phyloP scores from a whole-genome alignment of 2,797 vertebrate genomes.

The Tachyglossus aculeatus region DNA sequence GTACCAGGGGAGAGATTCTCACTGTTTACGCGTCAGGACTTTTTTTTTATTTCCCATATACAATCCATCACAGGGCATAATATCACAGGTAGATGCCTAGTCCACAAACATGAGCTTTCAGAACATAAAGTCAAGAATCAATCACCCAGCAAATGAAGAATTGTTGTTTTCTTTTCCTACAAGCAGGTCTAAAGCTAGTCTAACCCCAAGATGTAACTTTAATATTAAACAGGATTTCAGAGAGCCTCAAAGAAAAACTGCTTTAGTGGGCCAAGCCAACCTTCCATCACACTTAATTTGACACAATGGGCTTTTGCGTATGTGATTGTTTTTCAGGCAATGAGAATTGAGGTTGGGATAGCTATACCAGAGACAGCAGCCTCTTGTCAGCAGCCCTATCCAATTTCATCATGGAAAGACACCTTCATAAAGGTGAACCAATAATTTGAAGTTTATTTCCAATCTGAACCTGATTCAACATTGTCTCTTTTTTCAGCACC shows the following conservation, averaged over 20 bases:
- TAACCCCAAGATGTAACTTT: slow-evolving; percentile 67
- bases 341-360: accelerated
- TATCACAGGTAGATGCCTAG: slow-evolving; percentile 9
- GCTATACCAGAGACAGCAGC: neutral
- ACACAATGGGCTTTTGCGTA: neutral
- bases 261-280: neutral
- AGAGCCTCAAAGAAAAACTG: slow-evolving; percentile 28
- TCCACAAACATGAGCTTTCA: neutral
- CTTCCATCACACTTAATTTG: slow-evolving; percentile 8
- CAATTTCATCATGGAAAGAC: neutral
- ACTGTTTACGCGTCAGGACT: neutral
- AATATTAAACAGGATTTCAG: slow-evolving; percentile 66
- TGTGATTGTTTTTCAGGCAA: accelerated
- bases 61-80: slow-evolving; percentile 10
- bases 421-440: neutral
- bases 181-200: slow-evolving; percentile 16
- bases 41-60: accelerated
- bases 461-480: slow-evolving; percentile 2
- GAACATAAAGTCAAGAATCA: slow-evolving; percentile 8
- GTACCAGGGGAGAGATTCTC: neutral
- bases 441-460: neutral
- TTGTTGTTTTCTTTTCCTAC: slow-evolving; percentile 5
- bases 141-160: slow-evolving; percentile 35
- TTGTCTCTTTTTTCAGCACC: neutral
- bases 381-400: neutral